A percentile compares a stretch with the other conserved stretches of the same genome.
phyloP scores from a whole-genome alignment of 64 coral and sea anemone genomes.

The Stichodactyla helianthus region DNA sequence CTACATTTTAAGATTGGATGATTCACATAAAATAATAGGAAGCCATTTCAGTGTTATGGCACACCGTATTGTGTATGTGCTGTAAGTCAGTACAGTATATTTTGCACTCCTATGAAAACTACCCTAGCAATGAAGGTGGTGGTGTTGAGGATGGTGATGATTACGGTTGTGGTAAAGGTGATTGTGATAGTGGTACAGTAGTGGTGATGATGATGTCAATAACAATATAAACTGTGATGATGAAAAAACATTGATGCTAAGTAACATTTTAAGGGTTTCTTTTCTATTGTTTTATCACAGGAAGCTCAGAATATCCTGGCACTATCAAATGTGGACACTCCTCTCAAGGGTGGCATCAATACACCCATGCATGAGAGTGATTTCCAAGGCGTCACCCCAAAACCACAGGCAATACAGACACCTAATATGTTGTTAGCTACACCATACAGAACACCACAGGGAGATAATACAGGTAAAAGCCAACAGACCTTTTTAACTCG shows the following conservation, averaged over 20 bases:
- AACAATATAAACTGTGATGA: too few species aligned
- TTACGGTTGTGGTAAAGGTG: too few species aligned
- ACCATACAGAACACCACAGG: conserved; percentile 90
- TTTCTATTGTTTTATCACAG: conserved; percentile 33
- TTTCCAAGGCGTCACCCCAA: conserved; percentile 96
- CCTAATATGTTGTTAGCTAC: conserved; percentile 90
- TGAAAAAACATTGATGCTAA: not conserved
- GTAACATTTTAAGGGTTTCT: not conserved
- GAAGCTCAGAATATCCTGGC: conserved; percentile 98
- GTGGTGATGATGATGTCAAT: too few species aligned
- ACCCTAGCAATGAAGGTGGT: too few species aligned
- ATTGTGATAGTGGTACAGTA: too few species aligned
- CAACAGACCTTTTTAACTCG: not conserved
- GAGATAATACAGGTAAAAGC: conserved; percentile 57
- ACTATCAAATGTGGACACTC: conserved; percentile 93
- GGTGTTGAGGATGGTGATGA: too few species aligned
- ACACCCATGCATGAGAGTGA: conserved; percentile 88
- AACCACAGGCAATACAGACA: conserved; percentile 76
- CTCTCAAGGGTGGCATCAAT: conserved; percentile 91
- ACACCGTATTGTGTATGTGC: too few species aligned
- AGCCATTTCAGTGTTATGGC: too few species aligned
- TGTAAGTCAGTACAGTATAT: too few species aligned
- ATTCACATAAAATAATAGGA: too few species aligned
- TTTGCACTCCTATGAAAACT: too few species aligned
- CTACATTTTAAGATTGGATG: too few species aligned